Base-by-base conservation (phyloP, 1,140 invertebrate species). In the Euura saliciscinereae region DNA sequence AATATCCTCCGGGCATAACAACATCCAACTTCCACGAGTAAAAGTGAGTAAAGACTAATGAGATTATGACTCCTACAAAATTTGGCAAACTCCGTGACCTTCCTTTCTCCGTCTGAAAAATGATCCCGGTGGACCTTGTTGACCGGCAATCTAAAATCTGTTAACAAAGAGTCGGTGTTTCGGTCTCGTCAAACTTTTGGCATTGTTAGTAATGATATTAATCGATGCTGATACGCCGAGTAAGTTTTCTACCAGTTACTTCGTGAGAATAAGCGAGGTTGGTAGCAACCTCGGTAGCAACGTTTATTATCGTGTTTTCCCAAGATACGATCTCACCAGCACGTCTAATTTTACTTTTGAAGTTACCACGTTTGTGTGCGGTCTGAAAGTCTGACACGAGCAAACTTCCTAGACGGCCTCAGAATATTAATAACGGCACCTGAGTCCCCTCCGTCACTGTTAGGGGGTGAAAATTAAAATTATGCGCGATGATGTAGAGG, bases 271-370 rank as follows among this genome's bases (percentile, higher is more conserved):
- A n/a, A 51, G 13, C 51, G 51, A n/a, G 13, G 51, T 11, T n/a
- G 51, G 51, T 8, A 59, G 10, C 51, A 59, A 59, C 51, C 8
- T 59, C 51, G 51, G 3, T 3, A 59, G 51, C 13, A 59, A 59
- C 10, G 51, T 59, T 59, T 59, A 59, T 59, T 28, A 28, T 59
- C 51, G 51, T 3, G 51, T 59, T 59, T n/a, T n/a, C 51, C 28
- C 28, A 28, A 28, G 51, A 59, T 59, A 59, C 51, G 51, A 59
- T 59, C 51, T 59, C 51, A 8, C 51, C 8, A 8, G 3, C 51
- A n/a, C 51, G 51, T 59, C 51, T 59, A 59, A 59, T 59, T 59
- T 59, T 59, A 59, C 51, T 59, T 59, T 59, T n/a, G 8, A 59
- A 59, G 51, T 59, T 59, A 1, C 51, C 51, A 59, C 51, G 51